These are phyloP conservation scores for Diuraphis noxia DNA, from an alignment of 1,140 invertebrate species.

Conservation along the genomic window DNA sequence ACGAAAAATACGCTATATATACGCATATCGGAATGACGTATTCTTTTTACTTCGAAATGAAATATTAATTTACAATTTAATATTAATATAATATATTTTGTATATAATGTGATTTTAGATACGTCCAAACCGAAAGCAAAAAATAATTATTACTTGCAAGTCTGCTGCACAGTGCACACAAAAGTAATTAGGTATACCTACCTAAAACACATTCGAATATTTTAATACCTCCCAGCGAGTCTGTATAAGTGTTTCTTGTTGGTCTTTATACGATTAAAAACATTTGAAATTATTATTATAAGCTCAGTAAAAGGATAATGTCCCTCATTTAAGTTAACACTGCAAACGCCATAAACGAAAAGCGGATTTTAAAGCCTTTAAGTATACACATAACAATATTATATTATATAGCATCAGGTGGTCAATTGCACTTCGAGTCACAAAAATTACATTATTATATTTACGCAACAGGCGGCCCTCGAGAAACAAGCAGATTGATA, in stretches of 20 bases:
- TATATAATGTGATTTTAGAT: background rate
- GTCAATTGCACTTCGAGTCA: background rate
- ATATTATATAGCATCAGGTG: constrained; percentile 5
- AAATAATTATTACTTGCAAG: background rate
- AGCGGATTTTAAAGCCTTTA: background rate
- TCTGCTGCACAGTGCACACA: background rate
- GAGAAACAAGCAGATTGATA: background rate
- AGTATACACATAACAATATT: background rate
- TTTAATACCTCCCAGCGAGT: background rate
- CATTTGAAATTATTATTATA: background rate
- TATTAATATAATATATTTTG: background rate
- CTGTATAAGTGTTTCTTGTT: background rate
- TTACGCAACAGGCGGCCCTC: background rate
- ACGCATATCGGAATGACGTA: too few species aligned
- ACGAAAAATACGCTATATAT: background rate
- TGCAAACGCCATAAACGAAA: background rate
- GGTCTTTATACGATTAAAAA: background rate
- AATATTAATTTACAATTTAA: background rate
- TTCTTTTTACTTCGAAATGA: background rate
- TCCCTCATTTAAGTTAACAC: background rate
- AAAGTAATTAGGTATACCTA: background rate
- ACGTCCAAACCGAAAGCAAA: background rate
- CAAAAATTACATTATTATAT: constrained; percentile 8
- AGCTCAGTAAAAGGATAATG: background rate
- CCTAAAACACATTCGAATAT: background rate